Conservation (phyloP, 53 echinoderm and acorn worm genomes). For the Zoroaster sp. region DNA sequence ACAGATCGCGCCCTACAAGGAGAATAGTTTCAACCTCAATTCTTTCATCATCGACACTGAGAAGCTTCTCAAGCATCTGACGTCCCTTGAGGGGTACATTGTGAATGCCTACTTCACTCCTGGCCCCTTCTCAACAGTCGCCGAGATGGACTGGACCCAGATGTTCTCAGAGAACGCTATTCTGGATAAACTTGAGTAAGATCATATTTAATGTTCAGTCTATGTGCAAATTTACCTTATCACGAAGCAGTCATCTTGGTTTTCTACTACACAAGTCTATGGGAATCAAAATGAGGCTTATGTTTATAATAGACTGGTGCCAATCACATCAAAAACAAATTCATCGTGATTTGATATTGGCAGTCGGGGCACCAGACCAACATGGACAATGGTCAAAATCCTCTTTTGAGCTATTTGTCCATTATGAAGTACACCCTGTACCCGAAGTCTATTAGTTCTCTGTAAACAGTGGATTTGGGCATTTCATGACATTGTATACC, state of each 20-base stretch:
- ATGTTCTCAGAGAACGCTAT: background rate
- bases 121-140: background rate
- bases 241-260: too few relatives aligned
- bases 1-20: slow-evolving; percentile 2
- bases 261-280: too few relatives aligned
- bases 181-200: slow-evolving; percentile 9
- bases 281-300: too few relatives aligned
- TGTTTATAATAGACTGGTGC: too few relatives aligned
- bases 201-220: background rate
- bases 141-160: background rate
- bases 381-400: too few relatives aligned
- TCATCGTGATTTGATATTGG: background rate
- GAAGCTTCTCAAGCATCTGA: background rate
- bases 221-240: too few relatives aligned
- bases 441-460: too few relatives aligned
- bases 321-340: background rate
- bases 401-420: too few relatives aligned
- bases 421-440: too few relatives aligned
- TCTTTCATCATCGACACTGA: background rate
- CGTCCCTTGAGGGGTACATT: background rate
- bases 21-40: background rate
- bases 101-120: background rate
- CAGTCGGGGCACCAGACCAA: too few relatives aligned
- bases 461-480: too few relatives aligned
- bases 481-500: too few relatives aligned